Conservation (phyloP, 2,888 invertebrate genomes). For the Caenorhabditis angaria region DNA sequence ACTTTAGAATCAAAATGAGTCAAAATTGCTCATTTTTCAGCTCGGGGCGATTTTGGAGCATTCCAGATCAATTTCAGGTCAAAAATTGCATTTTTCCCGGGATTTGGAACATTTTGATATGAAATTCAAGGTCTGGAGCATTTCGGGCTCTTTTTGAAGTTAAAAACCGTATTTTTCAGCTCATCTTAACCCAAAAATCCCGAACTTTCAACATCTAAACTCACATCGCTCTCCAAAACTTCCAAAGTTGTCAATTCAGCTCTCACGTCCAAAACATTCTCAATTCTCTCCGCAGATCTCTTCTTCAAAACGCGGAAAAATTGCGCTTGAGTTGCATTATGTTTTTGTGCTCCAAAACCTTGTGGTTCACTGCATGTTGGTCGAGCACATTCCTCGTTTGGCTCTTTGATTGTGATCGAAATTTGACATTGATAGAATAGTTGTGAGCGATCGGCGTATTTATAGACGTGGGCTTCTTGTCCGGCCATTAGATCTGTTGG, state of each 20-base stretch:
- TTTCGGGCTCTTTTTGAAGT: neutral
- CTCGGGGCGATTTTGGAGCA: too few relatives aligned
- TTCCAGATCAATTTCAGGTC: too few relatives aligned
- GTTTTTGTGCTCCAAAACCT: constrained; percentile 67
- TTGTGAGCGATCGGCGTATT: constrained; percentile 67
- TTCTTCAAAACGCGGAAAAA: constrained; percentile 66
- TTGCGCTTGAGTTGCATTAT: constrained; percentile 33
- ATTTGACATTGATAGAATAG: constrained; percentile 71
- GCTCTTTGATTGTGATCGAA: constrained; percentile 68
- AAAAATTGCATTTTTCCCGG: too few relatives aligned
- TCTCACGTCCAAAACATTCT: constrained; percentile 69
- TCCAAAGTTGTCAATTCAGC: constrained; percentile 69
- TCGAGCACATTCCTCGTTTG: constrained; percentile 68
- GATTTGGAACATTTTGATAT: too few relatives aligned
- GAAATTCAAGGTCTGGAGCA: neutral
- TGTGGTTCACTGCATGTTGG: constrained; percentile 68
- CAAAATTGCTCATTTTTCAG: too few relatives aligned
- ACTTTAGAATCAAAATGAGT: too few relatives aligned
- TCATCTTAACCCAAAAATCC: neutral
- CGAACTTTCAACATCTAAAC: neutral
- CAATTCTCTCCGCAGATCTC: constrained; percentile 50
- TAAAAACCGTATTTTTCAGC: neutral
- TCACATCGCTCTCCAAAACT: constrained; percentile 58
- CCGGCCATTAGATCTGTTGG: constrained; percentile 68
- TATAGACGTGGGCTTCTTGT: constrained; percentile 70